A percentile compares a stretch with the other conserved stretches of the same genome.
Evolutionary conservation across 2,888 invertebrate species (phyloP).

Genomic region (Alcis repandata): DNA sequence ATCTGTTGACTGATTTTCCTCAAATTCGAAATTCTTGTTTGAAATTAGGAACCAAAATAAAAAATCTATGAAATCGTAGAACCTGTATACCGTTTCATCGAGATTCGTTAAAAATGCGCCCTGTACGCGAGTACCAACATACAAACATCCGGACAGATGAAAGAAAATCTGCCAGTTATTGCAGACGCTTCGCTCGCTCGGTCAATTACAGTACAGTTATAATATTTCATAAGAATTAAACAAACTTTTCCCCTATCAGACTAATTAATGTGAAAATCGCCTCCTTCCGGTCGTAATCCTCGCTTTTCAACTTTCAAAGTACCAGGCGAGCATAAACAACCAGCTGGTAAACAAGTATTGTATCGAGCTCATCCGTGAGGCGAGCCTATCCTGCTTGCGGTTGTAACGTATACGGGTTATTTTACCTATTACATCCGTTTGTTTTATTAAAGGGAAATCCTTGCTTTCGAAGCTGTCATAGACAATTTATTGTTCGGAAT

Average conservation of each 20-base stretch:
- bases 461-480: background rate
- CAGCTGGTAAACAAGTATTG: conserved; percentile 30
- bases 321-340: conserved; percentile 17
- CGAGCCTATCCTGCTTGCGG: conserved; percentile 38
- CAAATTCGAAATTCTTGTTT: too few species aligned
- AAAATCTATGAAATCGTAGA: too few species aligned
- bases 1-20: too few species aligned
- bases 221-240: background rate
- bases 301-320: conserved; percentile 30
- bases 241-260: conserved; percentile 2
- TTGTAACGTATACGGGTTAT: conserved; percentile 27
- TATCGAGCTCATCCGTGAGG: conserved; percentile 25
- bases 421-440: conserved; percentile 24
- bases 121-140: too few species aligned
- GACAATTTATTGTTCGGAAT: background rate
- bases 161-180: too few species aligned
- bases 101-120: too few species aligned
- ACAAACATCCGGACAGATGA: too few species aligned
- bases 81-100: too few species aligned
- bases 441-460: background rate
- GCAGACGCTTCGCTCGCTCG: too few species aligned
- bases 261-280: conserved; percentile 14
- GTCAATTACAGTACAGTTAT: background rate
- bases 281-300: conserved; percentile 29
- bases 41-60: too few species aligned